phyloP scores from a whole-genome alignment of 1,140 invertebrate genomes.

The Lamellibrachia luymesi region DNA sequence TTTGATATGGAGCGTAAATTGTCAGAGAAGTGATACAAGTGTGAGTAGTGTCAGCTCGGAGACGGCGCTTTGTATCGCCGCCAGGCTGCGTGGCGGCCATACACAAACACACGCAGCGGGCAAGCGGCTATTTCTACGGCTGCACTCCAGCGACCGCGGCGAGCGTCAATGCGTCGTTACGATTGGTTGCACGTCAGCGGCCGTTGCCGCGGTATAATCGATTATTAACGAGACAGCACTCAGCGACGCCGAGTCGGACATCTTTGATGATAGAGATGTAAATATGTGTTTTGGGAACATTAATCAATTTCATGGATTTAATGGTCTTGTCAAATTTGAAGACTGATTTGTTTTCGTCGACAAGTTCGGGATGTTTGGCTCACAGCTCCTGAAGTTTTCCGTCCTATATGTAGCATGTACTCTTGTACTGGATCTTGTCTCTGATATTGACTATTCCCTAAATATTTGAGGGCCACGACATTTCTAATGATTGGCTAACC shows the following conservation, averaged over 20 bases:
- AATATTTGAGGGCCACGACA: too few relatives aligned
- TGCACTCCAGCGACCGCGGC: background rate
- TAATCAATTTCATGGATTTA: conserved; percentile 6
- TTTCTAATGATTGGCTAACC: too few relatives aligned
- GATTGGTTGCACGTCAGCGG: background rate
- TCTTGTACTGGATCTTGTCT: too few relatives aligned
- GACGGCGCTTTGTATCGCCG: background rate
- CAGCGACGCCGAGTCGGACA: background rate
- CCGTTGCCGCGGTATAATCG: background rate
- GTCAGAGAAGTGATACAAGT: background rate
- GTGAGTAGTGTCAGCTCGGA: background rate
- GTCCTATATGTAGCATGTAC: background rate
- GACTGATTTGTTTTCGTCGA: background rate
- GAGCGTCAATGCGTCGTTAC: background rate
- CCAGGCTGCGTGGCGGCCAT: background rate
- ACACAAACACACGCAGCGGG: conserved; percentile 2
- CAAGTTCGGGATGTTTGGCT: background rate
- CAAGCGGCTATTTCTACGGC: background rate
- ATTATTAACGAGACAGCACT: conserved; percentile 1
- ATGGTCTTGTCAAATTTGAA: background rate
- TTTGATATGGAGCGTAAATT: conserved; percentile 1
- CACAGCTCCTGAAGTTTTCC: background rate
- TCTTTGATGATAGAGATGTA: conserved; percentile 5
- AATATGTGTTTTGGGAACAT: background rate
- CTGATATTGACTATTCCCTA: too few relatives aligned